Percentiles rank a stretch among this genome's conserved stretches.
Evolutionary conservation across 2,797 vertebrate genomes (phyloP).

Genomic region (Brachyalestes nurse): DNA sequence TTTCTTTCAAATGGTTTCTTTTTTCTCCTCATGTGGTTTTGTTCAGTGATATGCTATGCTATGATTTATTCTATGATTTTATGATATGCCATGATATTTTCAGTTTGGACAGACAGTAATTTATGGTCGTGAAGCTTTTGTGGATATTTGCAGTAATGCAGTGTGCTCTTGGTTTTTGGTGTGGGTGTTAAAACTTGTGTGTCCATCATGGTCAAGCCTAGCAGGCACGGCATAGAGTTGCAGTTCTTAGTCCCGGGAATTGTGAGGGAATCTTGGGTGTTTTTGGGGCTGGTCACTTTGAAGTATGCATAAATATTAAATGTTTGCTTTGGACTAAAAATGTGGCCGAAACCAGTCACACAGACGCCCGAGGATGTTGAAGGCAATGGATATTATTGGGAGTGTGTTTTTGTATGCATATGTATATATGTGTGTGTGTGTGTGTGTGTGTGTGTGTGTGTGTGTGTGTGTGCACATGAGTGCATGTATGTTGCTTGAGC

Average conservation of each 20-base stretch:
- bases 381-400: conserved; percentile 19
- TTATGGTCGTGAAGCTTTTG: neutral
- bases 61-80: too few species aligned
- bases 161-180: neutral
- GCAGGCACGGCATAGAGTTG: conserved; percentile 20
- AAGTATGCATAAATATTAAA: conserved; percentile 74
- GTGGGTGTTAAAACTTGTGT: conserved; percentile 20
- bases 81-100: neutral
- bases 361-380: conserved; percentile 14
- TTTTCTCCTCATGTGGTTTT: neutral
- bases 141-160: neutral
- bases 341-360: conserved; percentile 32
- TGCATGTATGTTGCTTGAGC: neutral
- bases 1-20: neutral
- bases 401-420: neutral
- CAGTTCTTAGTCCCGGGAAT: conserved; percentile 32
- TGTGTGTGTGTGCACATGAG: neutral
- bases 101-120: neutral
- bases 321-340: conserved; percentile 58
- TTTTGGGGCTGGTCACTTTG: conserved; percentile 65
- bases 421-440: neutral
- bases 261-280: conserved; percentile 51
- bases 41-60: too few species aligned
- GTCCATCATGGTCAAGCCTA: conserved; percentile 10
- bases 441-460: neutral